Evolutionary conservation across 1,140 invertebrate genomes (phyloP).

Genomic region (Brachionus sp.): DNA sequence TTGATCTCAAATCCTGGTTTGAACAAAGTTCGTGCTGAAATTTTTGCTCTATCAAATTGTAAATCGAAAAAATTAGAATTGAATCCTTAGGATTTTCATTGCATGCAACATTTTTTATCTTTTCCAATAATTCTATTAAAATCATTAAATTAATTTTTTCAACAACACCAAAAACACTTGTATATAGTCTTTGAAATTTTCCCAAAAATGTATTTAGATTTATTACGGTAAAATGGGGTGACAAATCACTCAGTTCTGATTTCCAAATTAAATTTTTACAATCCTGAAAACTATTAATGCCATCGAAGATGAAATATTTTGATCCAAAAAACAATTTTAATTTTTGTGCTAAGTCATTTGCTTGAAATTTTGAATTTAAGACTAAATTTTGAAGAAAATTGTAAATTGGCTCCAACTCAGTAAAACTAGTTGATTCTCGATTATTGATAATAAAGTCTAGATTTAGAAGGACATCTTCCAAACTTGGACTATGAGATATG

Average conservation of each 20-base stretch:
- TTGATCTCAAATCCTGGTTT: not conserved
- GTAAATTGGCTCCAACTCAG: not conserved
- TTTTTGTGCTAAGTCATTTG: not conserved
- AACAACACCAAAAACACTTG: not conserved
- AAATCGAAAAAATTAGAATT: constrained; percentile 1
- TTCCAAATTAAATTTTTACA: not conserved
- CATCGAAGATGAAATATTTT: not conserved
- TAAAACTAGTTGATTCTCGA: not conserved
- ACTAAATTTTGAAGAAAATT: not conserved
- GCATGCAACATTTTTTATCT: not conserved
- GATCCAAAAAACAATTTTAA: not conserved
- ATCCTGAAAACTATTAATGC: not conserved
- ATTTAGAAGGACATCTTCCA: not conserved
- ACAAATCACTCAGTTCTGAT: not conserved
- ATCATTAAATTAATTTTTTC: not conserved
- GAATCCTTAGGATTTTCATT: not conserved
- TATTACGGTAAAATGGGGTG: not conserved
- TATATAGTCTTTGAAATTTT: not conserved
- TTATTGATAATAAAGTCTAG: not conserved
- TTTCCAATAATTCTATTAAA: not conserved
- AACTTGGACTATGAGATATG: not conserved
- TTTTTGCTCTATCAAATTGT: not conserved
- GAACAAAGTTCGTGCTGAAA: not conserved
- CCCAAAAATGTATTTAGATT: not conserved
- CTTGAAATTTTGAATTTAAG: not conserved